phyloP scores from a whole-genome alignment of 2,888 invertebrate genomes.

The Lepidocyrtoides sp. region DNA sequence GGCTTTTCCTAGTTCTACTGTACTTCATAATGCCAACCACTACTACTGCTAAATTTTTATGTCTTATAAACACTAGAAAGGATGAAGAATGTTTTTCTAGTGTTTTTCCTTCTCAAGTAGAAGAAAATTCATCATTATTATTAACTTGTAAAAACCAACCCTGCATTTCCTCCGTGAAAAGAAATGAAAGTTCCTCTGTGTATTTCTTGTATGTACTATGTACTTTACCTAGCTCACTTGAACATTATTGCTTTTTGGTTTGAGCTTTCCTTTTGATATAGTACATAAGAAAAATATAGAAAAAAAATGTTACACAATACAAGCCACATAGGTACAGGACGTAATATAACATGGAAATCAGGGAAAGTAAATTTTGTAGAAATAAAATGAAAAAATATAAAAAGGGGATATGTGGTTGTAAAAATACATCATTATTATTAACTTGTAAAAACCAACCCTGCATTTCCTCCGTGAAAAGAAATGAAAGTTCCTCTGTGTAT shows the following conservation, averaged over 20 bases:
- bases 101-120: conserved; percentile 1
- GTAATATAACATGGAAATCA: conserved; percentile 31
- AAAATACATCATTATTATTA: conserved; percentile 61
- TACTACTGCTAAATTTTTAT: too few relatives aligned
- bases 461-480: too few relatives aligned
- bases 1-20: too few relatives aligned
- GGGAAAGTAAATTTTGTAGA: conserved; percentile 53
- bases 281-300: not conserved
- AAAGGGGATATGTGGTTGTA: conserved; percentile 64
- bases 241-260: not conserved
- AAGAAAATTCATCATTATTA: conserved; percentile 24
- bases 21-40: too few relatives aligned
- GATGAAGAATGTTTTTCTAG: too few relatives aligned
- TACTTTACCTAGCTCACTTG: too few relatives aligned
- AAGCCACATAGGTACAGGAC: not conserved
- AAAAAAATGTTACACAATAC: not conserved
- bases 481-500: too few relatives aligned
- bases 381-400: conserved; percentile 55
- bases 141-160: not conserved
- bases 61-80: too few relatives aligned
- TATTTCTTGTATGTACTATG: too few relatives aligned
- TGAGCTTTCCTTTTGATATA: not conserved
- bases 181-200: too few relatives aligned
- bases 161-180: too few relatives aligned
- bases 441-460: not conserved